Conservation (phyloP, 1,140 invertebrate species). For the Ruditapes philippinarum region DNA sequence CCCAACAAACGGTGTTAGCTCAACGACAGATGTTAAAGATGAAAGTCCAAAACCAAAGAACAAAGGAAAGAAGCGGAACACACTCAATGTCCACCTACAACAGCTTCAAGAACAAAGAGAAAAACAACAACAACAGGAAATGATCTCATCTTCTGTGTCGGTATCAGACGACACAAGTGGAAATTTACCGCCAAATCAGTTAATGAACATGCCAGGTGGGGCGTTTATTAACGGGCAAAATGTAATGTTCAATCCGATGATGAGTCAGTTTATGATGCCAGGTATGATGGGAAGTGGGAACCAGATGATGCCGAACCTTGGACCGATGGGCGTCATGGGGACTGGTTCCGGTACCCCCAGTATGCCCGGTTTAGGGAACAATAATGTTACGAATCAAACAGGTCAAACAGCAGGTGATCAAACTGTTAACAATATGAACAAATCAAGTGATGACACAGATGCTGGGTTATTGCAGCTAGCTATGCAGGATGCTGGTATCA, state of each 20-base stretch:
- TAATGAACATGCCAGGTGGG: conserved; percentile 56
- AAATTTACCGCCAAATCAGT: conserved; percentile 28
- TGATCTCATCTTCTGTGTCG: conserved; percentile 63
- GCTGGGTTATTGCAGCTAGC: conserved; percentile 79
- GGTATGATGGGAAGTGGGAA: conserved; percentile 69
- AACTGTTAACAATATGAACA: conserved; percentile 8
- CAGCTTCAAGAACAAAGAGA: conserved; percentile 70
- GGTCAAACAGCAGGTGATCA: neutral
- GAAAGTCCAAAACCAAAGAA: conserved; percentile 67
- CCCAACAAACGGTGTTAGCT: conserved; percentile 46
- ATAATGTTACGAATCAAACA: conserved; percentile 44
- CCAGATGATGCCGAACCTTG: conserved; percentile 52
- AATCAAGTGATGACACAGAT: conserved; percentile 44
- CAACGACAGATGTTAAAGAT: conserved; percentile 44
- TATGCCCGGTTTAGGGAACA: conserved; percentile 36
- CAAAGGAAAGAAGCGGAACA: conserved; percentile 76
- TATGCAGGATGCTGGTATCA: conserved; percentile 83
- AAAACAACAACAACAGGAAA: conserved; percentile 63
- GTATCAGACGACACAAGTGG: conserved; percentile 42
- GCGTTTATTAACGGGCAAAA: conserved; percentile 59
- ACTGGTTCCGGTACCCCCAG: conserved; percentile 10
- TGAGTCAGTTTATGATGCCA: conserved; percentile 67
- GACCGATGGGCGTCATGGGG: conserved; percentile 59
- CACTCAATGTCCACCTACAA: conserved; percentile 77
- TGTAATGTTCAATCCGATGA: conserved; percentile 65